Conservation (phyloP, 2,797 vertebrate genomes). For the Echeneis naucrates region DNA sequence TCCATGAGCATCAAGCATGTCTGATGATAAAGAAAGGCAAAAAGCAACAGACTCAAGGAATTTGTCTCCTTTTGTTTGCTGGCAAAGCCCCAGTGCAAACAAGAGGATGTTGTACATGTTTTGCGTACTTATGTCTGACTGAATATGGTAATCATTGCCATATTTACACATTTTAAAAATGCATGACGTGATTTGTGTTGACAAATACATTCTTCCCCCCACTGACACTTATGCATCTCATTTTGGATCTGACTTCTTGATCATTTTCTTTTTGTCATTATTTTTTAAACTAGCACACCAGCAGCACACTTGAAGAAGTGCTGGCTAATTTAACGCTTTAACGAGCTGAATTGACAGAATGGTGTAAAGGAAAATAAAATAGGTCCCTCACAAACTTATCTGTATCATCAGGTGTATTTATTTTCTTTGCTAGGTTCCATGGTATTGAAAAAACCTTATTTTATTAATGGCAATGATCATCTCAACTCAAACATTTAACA, state of each 20-base stretch:
- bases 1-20: slow-evolving; percentile 1
- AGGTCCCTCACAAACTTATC: too few species aligned
- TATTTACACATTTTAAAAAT: background rate
- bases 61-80: slow-evolving; percentile 3
- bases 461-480: too few species aligned
- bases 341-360: too few species aligned
- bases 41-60: slow-evolving; percentile 6
- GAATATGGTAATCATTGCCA: background rate
- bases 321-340: too few species aligned
- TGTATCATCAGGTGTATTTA: too few species aligned
- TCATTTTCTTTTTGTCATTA: background rate
- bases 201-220: background rate
- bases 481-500: too few species aligned
- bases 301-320: too few species aligned
- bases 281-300: too few species aligned
- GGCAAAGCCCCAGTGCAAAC: background rate
- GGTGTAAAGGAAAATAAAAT: too few species aligned
- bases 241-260: too few species aligned
- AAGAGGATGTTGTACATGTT: slow-evolving; percentile 1
- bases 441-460: too few species aligned
- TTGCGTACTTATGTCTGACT: background rate
- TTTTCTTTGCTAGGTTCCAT: too few species aligned
- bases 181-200: background rate
- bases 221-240: background rate
- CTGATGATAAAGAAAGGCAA: slow-evolving; percentile 25